Evolutionary conservation across 2,113 vertebrate genomes (phyloP), one percentile per base, ranked within the genome.

Genomic region (Proteles cristata): DNA sequence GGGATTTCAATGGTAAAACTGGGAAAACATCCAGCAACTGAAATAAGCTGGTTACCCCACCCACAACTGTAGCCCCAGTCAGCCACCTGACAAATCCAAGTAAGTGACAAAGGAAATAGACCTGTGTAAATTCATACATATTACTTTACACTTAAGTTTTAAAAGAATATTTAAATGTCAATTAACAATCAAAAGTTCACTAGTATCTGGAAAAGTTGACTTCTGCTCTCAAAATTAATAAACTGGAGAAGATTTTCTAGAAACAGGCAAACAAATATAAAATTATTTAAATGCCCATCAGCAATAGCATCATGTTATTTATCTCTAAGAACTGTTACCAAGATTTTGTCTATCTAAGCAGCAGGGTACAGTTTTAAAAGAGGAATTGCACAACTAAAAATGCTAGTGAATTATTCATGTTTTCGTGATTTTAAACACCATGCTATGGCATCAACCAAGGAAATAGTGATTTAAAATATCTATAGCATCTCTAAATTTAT

Each of bases 121-220:
- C 28, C 25, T 77, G 12, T 33, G 33, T 61, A 91, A 88, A 92
- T 80, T 87, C 33, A 82, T 4, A 3, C 19, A 39, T 1, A 39
- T 45, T 76, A 69, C 1, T 89, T 69, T n/a, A 84, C 17, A 45
- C 4, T 45, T 76, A 58, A 65, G 83, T 61, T 68, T 85, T 81
- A 45, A 94, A 86, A 69, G 55, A 81, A 80, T 53, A 86, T 73
- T 45, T 69, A 61, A 77, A 90, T 84, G 74, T 68, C 16, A 95
- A 26, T 89, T 89, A 97, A 87, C 61, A 90, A 65, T 61, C 26
- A 86, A 97, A 97, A 88, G 90, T 79, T 88, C 53, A 93, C 35
- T 39, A 76, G 25, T 53, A 92, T 93, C 85, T 79, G 93, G 58
- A 94, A 92, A 94, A 87, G 88, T 45, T 45, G 33, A 48, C 15